These are phyloP conservation scores for Odocoileus hemionus DNA, from an alignment of 2,113 vertebrate genomes.

Conservation along the genomic window DNA sequence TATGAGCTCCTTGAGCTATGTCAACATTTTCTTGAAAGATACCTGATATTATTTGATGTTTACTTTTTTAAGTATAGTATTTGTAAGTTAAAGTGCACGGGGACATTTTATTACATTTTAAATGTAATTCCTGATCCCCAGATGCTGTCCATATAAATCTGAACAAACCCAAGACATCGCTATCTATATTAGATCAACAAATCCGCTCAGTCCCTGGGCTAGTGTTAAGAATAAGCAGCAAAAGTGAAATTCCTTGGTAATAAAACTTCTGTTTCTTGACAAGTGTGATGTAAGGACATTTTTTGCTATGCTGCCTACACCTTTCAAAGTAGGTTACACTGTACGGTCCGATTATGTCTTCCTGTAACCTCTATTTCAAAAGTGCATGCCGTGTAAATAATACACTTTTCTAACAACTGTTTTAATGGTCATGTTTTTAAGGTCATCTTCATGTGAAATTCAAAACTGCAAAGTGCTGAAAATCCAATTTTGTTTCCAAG, in stretches of 20 bases:
- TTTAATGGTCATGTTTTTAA: conserved; percentile 65
- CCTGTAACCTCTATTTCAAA: conserved; percentile 77
- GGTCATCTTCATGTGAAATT: conserved; percentile 63
- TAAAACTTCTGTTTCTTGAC: conserved; percentile 87
- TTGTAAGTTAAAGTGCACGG: conserved; percentile 85
- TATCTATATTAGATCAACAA: conserved; percentile 90
- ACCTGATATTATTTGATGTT: conserved; percentile 84
- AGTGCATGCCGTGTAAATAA: conserved; percentile 73
- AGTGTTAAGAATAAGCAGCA: conserved; percentile 82
- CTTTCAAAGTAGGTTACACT: conserved; percentile 77
- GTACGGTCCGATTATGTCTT: conserved; percentile 70
- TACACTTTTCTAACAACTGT: conserved; percentile 74
- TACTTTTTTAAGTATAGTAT: conserved; percentile 87
- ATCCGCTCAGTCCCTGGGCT: conserved; percentile 82
- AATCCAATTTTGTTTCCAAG: conserved; percentile 49
- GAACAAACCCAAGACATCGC: conserved; percentile 84
- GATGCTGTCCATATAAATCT: conserved; percentile 87
- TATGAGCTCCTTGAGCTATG: conserved; percentile 80
- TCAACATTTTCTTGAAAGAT: conserved; percentile 88
- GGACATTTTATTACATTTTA: conserved; percentile 88
- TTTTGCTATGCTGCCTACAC: conserved; percentile 76
- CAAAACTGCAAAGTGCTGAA: conserved; percentile 48
- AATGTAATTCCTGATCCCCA: conserved; percentile 87
- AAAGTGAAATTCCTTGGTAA: conserved; percentile 85
- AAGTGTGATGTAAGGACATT: conserved; percentile 82